Percentiles rank a stretch among this genome's conserved stretches.
Conservation (phyloP, 1,140 invertebrate genomes). For the Ephestia elutella region DNA sequence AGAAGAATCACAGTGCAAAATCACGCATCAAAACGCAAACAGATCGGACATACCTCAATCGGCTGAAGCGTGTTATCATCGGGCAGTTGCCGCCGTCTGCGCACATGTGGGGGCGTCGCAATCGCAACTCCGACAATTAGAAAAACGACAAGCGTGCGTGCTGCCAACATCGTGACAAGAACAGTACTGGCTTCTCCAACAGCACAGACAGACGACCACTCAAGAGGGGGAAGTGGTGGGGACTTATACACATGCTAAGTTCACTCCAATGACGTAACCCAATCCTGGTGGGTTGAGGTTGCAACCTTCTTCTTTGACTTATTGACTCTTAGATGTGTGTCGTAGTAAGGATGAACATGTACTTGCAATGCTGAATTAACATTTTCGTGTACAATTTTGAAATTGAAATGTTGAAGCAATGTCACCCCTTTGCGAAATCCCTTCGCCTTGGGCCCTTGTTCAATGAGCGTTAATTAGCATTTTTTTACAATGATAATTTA, state of each 20-base stretch:
- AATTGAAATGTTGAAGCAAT: background rate
- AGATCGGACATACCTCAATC: conserved; percentile 34
- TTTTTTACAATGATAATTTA: too few species aligned
- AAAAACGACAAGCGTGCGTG: conserved; percentile 30
- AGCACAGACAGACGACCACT: background rate
- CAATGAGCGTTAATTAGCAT: background rate
- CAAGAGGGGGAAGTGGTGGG: background rate
- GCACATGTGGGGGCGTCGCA: conserved; percentile 24
- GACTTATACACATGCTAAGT: conserved; percentile 5
- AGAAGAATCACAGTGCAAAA: too few species aligned
- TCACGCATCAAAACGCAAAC: too few species aligned
- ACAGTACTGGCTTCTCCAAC: conserved; percentile 13
- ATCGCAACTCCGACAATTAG: conserved; percentile 24
- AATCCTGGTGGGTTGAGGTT: background rate
- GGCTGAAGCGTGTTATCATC: conserved; percentile 57
- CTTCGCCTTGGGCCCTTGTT: background rate
- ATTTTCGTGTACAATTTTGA: background rate
- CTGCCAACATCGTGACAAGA: conserved; percentile 32
- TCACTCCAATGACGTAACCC: conserved; percentile 4
- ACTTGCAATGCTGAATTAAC: background rate
- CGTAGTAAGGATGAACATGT: background rate
- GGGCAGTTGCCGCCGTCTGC: conserved; percentile 45
- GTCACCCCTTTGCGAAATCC: background rate
- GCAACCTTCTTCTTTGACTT: conserved; percentile 2
- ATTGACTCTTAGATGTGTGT: background rate